Evolutionary conservation across 2,797 vertebrate genomes (phyloP).

Genomic region (Triplophysa yarkandensis): DNA sequence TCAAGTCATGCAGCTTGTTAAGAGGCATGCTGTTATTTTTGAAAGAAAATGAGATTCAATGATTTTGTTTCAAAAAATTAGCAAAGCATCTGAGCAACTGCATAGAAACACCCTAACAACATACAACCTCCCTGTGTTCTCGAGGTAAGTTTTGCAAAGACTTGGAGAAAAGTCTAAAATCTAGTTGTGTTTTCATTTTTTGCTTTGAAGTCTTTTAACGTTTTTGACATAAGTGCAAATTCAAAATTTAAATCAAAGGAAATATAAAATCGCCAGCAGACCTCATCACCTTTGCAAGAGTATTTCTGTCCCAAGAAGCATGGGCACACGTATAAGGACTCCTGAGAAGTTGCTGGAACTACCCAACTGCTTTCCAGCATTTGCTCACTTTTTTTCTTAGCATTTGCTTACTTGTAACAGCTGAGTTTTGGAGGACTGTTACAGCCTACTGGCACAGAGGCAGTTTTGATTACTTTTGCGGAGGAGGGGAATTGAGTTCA

Average conservation of each 20-base stretch:
- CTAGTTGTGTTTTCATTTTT: conserved; percentile 4
- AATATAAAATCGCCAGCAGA: no score
- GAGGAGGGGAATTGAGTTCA: conserved; percentile 51
- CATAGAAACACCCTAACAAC: background rate
- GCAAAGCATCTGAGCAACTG: background rate
- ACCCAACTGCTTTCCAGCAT: background rate
- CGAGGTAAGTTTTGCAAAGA: background rate
- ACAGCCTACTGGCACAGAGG: conserved; percentile 28
- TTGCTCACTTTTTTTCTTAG: conserved; percentile 31
- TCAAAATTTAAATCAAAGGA: conserved; percentile 28
- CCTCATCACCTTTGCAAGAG: conserved; percentile 3
- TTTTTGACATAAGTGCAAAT: conserved; percentile 22
- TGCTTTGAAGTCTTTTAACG: conserved; percentile 36
- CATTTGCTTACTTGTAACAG: conserved; percentile 16
- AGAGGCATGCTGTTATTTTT: background rate
- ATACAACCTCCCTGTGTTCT: background rate
- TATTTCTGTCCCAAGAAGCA: conserved; percentile 1
- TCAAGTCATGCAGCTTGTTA: background rate
- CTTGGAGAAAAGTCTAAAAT: background rate
- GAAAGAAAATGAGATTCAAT: background rate
- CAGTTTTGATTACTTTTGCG: conserved; percentile 51
- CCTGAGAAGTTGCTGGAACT: conserved; percentile 20
- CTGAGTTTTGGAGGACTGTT: conserved; percentile 14
- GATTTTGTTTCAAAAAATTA: background rate
- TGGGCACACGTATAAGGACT: conserved; percentile 26